Evolutionary conservation across 2,797 vertebrate species (phyloP), one percentile per base, ranked within the genome.

Genomic region (Muscicapa comitata): DNA sequence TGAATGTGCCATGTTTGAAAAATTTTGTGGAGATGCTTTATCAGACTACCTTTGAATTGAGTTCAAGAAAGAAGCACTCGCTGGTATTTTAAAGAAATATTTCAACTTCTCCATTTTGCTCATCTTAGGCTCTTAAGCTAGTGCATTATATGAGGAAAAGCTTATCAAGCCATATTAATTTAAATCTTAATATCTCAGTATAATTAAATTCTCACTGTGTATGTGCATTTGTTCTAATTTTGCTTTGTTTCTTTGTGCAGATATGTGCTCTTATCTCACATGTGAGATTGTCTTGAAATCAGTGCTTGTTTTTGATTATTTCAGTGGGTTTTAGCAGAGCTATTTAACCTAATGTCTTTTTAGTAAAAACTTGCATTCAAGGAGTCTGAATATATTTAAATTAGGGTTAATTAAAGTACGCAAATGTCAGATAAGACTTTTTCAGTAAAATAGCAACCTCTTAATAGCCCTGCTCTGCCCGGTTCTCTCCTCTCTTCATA

Each of bases 1-100:
- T 99, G 97, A 99, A 99, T 89, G 99, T 99, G 97, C 99, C 99
- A 47, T 99, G 99, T 97, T 98, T 99, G 97, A 99, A 99, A 98
- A 99, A 99, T 96, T 99, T 99, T 97, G 99, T 99, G 98, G 99
- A 99, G 98, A 99, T 99, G 99, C 99, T 99, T 91, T 99, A 99
- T 98, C 99, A 99, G 98, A 99, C 99, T 42, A 99, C 99, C 88
- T 99, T 99, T 97, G 99, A 99, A 97, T 98, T 99, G 96, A 99
- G 99, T 96, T 99, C 99, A 97, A 99, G 99, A 98, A 99, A 99
- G 98, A 99, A 99, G 97, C 99, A 99, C 97, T 99, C 99, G 13
- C 97, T 99, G 99, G 99, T 99, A 99, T 91, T 97, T 93, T 58
- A 93, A 89, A 96, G 86, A 97, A 96, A 86, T 89, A 86, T 94